phyloP scores from a whole-genome alignment of 2,888 invertebrate genomes.

The Polyploca ridens region DNA sequence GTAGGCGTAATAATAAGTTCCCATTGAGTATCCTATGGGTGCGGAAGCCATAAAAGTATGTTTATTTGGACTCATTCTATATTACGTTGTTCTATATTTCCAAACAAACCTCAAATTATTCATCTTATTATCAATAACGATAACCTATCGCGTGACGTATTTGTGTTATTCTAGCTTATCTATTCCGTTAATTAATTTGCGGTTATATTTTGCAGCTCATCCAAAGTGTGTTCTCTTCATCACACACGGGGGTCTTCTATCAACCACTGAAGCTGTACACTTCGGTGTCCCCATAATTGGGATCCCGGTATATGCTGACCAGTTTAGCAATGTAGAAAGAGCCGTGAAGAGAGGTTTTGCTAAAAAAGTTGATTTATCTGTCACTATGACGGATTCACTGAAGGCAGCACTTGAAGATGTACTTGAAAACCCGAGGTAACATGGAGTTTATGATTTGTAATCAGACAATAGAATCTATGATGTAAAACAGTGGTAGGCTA shows the following conservation, averaged over 20 bases:
- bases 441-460: constrained; percentile 13
- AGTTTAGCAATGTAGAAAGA: constrained; percentile 47
- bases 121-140: too few species aligned
- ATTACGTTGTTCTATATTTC: too few species aligned
- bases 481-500: too few species aligned
- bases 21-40: too few species aligned
- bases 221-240: constrained; percentile 51
- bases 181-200: background rate
- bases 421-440: constrained; percentile 37
- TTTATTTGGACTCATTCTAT: too few species aligned
- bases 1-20: too few species aligned
- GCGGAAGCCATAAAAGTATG: too few species aligned
- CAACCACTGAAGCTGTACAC: constrained; percentile 53
- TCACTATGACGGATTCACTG: constrained; percentile 38
- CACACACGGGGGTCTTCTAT: constrained; percentile 57
- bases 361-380: constrained; percentile 41
- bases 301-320: constrained; percentile 56
- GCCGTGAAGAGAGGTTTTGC: constrained; percentile 50
- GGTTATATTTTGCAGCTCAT: constrained; percentile 43
- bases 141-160: too few species aligned
- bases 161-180: background rate
- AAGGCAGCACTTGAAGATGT: constrained; percentile 41
- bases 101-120: too few species aligned
- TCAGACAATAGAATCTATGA: too few species aligned
- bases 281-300: constrained; percentile 56